Percentiles rank a stretch among this genome's conserved stretches.
Conservation (phyloP, 2,797 vertebrate genomes). For the Danio albolineatus region DNA sequence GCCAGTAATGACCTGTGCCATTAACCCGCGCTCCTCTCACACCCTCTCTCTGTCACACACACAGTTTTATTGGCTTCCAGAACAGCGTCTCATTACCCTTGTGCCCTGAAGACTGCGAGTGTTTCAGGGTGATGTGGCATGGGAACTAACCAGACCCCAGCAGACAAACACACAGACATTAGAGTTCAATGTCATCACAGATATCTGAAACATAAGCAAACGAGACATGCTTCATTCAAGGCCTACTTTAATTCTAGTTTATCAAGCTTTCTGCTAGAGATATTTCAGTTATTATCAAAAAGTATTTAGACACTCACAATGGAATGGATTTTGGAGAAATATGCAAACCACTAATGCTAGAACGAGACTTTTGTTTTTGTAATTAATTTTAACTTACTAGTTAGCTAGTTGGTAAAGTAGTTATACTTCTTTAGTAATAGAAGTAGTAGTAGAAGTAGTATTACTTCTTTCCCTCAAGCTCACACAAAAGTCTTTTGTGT, state of each 20-base stretch:
- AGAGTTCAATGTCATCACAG: constrained; percentile 33
- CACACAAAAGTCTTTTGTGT: no score
- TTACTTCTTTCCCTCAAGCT: no score
- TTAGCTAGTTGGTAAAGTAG: no score
- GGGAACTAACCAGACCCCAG: constrained; percentile 46
- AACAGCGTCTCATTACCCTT: constrained; percentile 71
- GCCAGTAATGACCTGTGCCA: constrained; percentile 69
- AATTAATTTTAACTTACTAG: not conserved
- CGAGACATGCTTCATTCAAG: not conserved
- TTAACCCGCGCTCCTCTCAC: constrained; percentile 74
- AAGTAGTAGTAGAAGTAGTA: no score
- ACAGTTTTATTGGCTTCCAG: constrained; percentile 73
- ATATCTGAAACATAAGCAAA: not conserved
- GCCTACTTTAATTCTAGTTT: not conserved
- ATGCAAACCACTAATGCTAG: not conserved
- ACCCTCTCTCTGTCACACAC: constrained; percentile 50
- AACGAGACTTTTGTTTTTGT: not conserved
- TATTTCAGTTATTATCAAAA: not conserved
- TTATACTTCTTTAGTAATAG: no score
- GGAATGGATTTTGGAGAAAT: not conserved
- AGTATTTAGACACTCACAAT: not conserved
- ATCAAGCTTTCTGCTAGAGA: not conserved
- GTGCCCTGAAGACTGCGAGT: constrained; percentile 45
- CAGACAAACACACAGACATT: constrained; percentile 23
- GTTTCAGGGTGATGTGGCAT: constrained; percentile 52